Conservation (phyloP, 2,113 vertebrate genomes). For the Gallinago jamesoni region DNA sequence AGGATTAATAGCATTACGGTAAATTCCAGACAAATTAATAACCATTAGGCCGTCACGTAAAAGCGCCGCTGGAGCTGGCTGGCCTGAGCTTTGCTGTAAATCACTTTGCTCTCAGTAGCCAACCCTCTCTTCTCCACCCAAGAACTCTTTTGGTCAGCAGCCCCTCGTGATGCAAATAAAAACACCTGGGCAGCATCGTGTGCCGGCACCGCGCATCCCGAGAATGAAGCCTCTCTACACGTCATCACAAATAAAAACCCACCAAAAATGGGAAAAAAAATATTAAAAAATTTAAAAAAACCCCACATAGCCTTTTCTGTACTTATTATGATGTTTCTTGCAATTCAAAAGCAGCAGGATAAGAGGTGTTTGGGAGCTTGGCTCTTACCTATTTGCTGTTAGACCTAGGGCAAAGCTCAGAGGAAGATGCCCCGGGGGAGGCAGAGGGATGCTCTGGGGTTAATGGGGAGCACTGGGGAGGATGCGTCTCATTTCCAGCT, state of each 20-base stretch:
- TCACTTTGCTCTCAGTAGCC: not conserved
- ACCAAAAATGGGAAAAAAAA: too few species aligned
- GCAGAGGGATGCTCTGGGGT: not conserved
- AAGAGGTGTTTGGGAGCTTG: not conserved
- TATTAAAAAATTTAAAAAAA: too few species aligned
- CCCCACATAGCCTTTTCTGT: not conserved
- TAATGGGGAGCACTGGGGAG: not conserved
- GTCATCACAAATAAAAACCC: not conserved
- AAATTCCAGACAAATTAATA: slow-evolving; percentile 27
- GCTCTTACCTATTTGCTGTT: not conserved
- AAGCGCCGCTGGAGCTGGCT: not conserved
- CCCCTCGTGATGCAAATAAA: fast-evolving
- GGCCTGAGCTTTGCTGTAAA: not conserved
- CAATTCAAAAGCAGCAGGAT: fast-evolving
- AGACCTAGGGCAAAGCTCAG: fast-evolving
- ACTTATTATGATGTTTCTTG: fast-evolving
- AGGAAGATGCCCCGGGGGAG: not conserved
- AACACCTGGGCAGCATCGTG: fast-evolving
- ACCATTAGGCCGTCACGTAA: not conserved
- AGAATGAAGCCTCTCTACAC: fast-evolving
- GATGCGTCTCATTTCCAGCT: not conserved
- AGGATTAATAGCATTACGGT: not conserved
- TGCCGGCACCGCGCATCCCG: not conserved
- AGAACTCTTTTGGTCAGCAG: not conserved
- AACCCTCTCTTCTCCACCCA: not conserved